Base-by-base conservation (phyloP, 2,888 invertebrate species). In the Andrena camellia region DNA sequence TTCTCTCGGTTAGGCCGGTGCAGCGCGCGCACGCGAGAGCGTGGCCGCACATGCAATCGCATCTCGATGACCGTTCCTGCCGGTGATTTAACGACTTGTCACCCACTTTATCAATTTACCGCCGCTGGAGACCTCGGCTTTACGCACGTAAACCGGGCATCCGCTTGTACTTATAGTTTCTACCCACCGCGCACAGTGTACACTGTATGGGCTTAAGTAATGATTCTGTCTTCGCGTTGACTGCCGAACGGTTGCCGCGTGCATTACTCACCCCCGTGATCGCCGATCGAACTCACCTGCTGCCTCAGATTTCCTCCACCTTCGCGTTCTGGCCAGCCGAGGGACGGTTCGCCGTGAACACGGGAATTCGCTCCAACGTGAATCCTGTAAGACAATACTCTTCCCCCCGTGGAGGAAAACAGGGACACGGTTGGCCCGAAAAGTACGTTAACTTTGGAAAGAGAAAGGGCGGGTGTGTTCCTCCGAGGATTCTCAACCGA, bases 81-180 rank as follows among this genome's bases (percentile, higher is more conserved):
- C 73, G 83, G 89, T 92, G 90, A 92, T 92, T 92, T 92, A 92
- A 91, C 91, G 91, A 92, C 91, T 92, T 93, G 92, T 92, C 93
- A 92, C 89, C 90, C 86, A 90, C 91, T 91, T 92, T 91, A 91
- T 93, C 92, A 92, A 92, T 92, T 93, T 88, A 88, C 88, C 89
- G 81, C 85, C 83, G 83, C 74, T 83, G 82, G 83, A 86, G 81
- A 82, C 80, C 84, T 62, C 80, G 74, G 77, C 66, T 82, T 81
- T 85, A 86, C 72, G 81, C 82, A 84, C 86, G 84, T 79, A 63
- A 81, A 87, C 78, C 64, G 69, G 70, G 52, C 73, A 68, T 80
- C 77, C 84, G 59, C 23, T 64, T 78, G 82, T 81, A 79, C 83
- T 80, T 74, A 77, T 54, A 74, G 63, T 73, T 73, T 82, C 78